phyloP scores from a whole-genome alignment of 2,113 vertebrate genomes.

The Oryzias woworae region DNA sequence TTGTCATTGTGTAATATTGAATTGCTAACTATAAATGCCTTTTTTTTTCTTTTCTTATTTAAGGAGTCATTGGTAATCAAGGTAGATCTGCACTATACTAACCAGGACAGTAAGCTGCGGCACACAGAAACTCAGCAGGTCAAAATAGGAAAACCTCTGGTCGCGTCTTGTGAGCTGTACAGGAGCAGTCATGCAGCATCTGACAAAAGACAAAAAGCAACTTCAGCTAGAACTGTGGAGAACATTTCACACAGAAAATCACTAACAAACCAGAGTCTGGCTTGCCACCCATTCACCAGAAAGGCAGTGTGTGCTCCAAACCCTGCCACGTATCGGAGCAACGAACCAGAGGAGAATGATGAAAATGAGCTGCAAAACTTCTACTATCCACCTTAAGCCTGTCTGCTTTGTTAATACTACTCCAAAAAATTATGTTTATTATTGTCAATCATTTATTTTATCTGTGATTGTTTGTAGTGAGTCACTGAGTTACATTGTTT shows the following conservation, averaged over 20 bases:
- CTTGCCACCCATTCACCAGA: slow-evolving; percentile 52
- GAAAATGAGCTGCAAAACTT: slow-evolving; percentile 74
- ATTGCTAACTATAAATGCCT: slow-evolving; percentile 1
- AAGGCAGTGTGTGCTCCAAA: slow-evolving; percentile 63
- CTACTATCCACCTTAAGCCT: slow-evolving; percentile 4
- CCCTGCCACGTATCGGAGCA: slow-evolving; percentile 57
- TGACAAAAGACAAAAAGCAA: neutral
- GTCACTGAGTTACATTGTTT: slow-evolving; percentile 19
- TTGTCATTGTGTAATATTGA: neutral
- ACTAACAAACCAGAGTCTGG: slow-evolving; percentile 10
- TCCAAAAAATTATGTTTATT: neutral
- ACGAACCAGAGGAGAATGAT: slow-evolving; percentile 84
- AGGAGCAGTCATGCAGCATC: slow-evolving; percentile 24
- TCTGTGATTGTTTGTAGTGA: slow-evolving; percentile 14
- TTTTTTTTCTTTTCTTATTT: slow-evolving; percentile 1
- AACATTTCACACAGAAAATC: neutral
- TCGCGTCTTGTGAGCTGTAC: slow-evolving; percentile 73
- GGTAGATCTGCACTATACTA: slow-evolving; percentile 80
- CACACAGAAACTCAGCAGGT: slow-evolving; percentile 70
- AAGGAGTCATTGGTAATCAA: slow-evolving; percentile 79
- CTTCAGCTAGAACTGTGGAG: slow-evolving; percentile 27
- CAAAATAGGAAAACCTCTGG: slow-evolving; percentile 75
- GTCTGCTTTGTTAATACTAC: neutral
- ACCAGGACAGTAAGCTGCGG: slow-evolving; percentile 61
- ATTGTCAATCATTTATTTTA: slow-evolving; percentile 13